Evolutionary conservation across 2,113 vertebrate species (phyloP).

Genomic region (Elachura formosa): DNA sequence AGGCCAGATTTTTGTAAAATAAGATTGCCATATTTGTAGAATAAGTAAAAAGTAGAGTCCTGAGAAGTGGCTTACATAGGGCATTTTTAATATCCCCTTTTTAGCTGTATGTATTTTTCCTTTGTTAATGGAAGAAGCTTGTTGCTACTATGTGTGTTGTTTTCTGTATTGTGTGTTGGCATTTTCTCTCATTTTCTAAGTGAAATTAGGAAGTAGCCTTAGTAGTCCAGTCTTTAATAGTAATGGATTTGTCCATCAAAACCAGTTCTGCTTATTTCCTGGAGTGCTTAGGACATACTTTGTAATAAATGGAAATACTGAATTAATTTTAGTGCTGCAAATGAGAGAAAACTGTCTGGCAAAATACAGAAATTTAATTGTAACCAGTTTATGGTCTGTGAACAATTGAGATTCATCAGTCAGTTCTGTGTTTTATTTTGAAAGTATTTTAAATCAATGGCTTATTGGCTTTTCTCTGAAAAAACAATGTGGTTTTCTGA

Average conservation of each 20-base stretch:
- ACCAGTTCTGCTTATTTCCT: not conserved
- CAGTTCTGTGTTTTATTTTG: not conserved
- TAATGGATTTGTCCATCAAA: not conserved
- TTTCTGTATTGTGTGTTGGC: not conserved
- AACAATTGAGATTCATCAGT: not conserved
- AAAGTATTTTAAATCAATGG: not conserved
- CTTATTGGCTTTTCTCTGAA: not conserved
- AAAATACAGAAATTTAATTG: not conserved
- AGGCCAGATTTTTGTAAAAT: not conserved
- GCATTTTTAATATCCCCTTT: not conserved
- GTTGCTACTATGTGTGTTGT: not conserved
- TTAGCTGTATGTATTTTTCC: not conserved
- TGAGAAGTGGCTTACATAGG: not conserved
- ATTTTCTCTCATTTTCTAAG: not conserved
- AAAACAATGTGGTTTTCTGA: not conserved
- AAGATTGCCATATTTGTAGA: not conserved
- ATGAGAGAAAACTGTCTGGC: not conserved
- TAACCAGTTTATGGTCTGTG: not conserved
- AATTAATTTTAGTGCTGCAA: not conserved
- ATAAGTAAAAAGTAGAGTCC: not conserved
- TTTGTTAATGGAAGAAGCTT: not conserved
- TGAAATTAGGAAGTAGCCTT: not conserved
- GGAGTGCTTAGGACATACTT: not conserved
- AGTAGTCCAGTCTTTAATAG: not conserved
- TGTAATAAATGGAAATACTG: not conserved